phyloP scores from a whole-genome alignment of 2,113 vertebrate species.

The Climacteris rufus region DNA sequence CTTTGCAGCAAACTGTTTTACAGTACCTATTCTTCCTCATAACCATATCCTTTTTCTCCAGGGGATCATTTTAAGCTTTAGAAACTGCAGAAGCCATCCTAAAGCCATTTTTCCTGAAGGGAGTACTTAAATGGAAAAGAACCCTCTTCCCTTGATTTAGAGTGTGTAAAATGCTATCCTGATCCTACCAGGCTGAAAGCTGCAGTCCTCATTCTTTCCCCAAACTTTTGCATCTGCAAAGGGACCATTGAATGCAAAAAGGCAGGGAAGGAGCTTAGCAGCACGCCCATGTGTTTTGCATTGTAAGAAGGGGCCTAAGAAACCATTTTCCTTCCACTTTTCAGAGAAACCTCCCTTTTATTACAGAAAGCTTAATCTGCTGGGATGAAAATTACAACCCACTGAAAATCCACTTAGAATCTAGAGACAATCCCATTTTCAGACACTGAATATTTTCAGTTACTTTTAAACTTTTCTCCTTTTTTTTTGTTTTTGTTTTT shows the following conservation, averaged over 20 bases:
- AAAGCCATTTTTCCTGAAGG: slow-evolving; percentile 45
- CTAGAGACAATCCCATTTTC: slow-evolving; percentile 2
- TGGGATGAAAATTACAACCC: slow-evolving; percentile 14
- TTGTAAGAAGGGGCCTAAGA: not conserved
- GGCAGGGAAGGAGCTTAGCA: not conserved
- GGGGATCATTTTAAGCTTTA: slow-evolving; percentile 17
- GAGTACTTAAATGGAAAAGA: slow-evolving; percentile 35
- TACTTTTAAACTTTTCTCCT: not conserved
- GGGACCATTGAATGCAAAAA: not conserved
- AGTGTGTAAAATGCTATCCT: slow-evolving; percentile 24
- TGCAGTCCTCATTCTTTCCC: not conserved
- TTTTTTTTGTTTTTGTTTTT: not conserved
- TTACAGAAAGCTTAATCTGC: not conserved
- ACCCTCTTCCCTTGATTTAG: not conserved
- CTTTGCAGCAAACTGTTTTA: not conserved
- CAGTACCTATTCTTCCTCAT: slow-evolving; percentile 21
- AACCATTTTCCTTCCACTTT: slow-evolving; percentile 19
- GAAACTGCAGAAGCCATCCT: slow-evolving; percentile 29
- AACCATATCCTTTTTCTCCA: slow-evolving; percentile 25
- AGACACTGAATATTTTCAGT: not conserved
- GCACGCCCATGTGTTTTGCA: slow-evolving; percentile 11
- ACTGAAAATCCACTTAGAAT: not conserved
- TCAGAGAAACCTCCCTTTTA: not conserved
- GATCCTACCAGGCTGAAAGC: slow-evolving; percentile 21
- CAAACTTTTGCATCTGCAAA: slow-evolving; percentile 21